Base-by-base conservation (phyloP, 2,113 vertebrate species). In the Datnioides undecimradiatus region DNA sequence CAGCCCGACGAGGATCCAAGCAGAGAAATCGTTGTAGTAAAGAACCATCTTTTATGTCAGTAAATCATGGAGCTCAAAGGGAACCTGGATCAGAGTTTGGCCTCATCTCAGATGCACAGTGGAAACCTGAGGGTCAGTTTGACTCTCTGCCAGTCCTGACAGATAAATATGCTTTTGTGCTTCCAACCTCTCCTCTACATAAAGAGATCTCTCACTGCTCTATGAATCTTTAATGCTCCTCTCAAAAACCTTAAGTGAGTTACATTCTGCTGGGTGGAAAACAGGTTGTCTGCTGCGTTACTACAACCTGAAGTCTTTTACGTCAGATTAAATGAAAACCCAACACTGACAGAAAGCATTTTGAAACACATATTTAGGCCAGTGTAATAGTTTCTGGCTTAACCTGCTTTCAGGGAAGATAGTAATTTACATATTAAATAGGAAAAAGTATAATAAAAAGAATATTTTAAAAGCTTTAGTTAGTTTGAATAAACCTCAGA, bases 41-140 rank as follows among this genome's bases (percentile, higher is more conserved):
- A 73, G 64, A 73, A 51, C 68, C 48, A 82, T 86, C 59, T 16
- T 83, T 11, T 49, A 48, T 43, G 59, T 73, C 62, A 66, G 78
- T 89, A 87, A 92, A 90, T 91, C 84, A 80, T 1, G 12, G 62
- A 60, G 76, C 85, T 88, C 73, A 78, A 84, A 69, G 81, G 66
- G 51, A 82, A 84, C 67, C 73, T 66, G 60, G 75, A 63, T 48
- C 43, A 12, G 79, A 58, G 70, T 46, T 83, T 88, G 91, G 85
- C 80, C 76, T 54, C 63, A 73, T 68, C 86, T 89, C 80, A 87
- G 69, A 66, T 49, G 67, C 54, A 78, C 86, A 54, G 81, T 83
- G 80, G 88, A 85, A 85, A 85, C 67, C 82, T 31, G 73, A 74
- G 31, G 87, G 75, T 87, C 88, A 81, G 74, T 76, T 38, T 71